phyloP scores from a whole-genome alignment of 2,888 invertebrate genomes.

The Didymodactylos carnosus region DNA sequence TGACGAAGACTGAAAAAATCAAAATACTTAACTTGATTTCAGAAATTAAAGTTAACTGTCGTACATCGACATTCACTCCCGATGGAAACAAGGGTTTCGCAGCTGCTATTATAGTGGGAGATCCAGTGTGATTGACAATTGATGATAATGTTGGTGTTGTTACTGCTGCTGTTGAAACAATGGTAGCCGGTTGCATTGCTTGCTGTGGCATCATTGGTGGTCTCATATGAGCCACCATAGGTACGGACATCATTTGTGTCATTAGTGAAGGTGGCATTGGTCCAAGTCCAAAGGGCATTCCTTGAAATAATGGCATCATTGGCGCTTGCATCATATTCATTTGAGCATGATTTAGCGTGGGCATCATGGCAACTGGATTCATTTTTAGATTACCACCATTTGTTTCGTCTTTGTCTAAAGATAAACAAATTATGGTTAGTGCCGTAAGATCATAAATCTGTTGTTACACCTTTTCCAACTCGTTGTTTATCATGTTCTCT shows the following conservation, averaged over 20 bases:
- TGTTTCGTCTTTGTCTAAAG: not conserved
- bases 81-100: not conserved
- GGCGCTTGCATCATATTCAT: not conserved
- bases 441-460: not conserved
- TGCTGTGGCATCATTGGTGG: not conserved
- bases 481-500: constrained; percentile 49
- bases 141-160: not conserved
- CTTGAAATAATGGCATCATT: not conserved
- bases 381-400: not conserved
- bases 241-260: not conserved
- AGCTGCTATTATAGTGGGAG: too few species aligned
- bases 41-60: not conserved
- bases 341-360: not conserved
- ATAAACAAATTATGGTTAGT: not conserved
- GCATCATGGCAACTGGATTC: constrained; percentile 5
- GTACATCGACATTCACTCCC: not conserved
- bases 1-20: not conserved
- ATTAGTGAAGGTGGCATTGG: not conserved
- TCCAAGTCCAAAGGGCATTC: not conserved
- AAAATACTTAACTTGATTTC: not conserved
- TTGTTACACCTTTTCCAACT: not conserved
- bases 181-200: not conserved
- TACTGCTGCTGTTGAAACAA: not conserved
- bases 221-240: not conserved
- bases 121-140: not conserved